Percentiles rank a stretch among this genome's conserved stretches.
Conservation (phyloP, 2,888 invertebrate genomes). For the Cantharis lateralis region DNA sequence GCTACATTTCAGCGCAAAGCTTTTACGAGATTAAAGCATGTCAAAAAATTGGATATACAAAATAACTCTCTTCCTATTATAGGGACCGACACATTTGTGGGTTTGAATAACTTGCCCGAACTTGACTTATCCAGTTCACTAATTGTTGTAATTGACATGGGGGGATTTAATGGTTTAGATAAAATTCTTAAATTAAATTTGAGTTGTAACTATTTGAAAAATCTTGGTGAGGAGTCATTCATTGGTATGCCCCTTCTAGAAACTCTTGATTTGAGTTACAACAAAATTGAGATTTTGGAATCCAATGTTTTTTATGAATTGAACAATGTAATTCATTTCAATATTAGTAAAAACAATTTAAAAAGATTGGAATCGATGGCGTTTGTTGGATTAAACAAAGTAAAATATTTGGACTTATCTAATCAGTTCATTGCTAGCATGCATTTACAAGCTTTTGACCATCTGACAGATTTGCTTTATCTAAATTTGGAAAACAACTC, state of each 20-base stretch:
- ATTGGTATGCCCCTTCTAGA: neutral
- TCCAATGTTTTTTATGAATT: neutral
- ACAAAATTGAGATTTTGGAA: neutral
- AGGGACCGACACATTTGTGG: neutral
- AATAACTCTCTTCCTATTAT: neutral
- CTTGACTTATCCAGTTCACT: neutral
- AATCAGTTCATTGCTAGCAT: constrained; percentile 42
- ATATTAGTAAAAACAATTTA: constrained; percentile 32
- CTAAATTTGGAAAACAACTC: constrained; percentile 45
- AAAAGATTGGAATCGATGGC: constrained; percentile 47
- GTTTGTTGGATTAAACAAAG: constrained; percentile 49
- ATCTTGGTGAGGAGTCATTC: neutral
- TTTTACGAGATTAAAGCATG: neutral
- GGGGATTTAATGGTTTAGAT: neutral
- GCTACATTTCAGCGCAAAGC: neutral
- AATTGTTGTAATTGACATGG: neutral
- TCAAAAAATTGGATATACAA: neutral
- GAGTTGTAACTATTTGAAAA: constrained; percentile 28
- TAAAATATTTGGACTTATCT: constrained; percentile 47
- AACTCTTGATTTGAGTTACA: neutral
- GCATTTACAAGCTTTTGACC: constrained; percentile 42
- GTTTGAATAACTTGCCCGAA: neutral
- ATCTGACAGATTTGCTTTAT: constrained; percentile 42
- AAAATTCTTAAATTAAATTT: constrained; percentile 38
- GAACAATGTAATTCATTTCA: neutral